phyloP scores from a whole-genome alignment of 2,113 vertebrate genomes.

The Bufo bufo region DNA sequence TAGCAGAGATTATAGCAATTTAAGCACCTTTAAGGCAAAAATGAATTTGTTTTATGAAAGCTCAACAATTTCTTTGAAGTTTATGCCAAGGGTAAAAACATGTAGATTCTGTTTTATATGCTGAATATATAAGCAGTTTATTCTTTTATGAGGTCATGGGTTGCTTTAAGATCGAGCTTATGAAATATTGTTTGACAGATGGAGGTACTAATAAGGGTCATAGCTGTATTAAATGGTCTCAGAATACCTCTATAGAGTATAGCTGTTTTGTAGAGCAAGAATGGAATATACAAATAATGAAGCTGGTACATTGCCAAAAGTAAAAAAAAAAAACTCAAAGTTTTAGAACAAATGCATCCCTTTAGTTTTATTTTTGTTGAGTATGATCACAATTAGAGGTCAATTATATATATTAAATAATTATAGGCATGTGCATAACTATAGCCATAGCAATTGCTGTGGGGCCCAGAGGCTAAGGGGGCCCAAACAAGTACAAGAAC shows the following conservation, averaged over 20 bases:
- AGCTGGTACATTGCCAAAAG: background rate
- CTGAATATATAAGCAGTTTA: slow-evolving; percentile 46
- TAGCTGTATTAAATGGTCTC: slow-evolving; percentile 37
- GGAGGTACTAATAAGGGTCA: slow-evolving; percentile 50
- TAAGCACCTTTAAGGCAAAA: background rate
- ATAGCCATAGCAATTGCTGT: too few species aligned
- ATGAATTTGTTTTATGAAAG: slow-evolving; percentile 11
- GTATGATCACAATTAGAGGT: background rate
- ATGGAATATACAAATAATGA: slow-evolving; percentile 6
- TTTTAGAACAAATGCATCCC: background rate
- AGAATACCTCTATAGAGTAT: slow-evolving; percentile 29
- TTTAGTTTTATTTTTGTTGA: background rate
- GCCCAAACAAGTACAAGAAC: too few species aligned
- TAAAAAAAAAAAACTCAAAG: background rate
- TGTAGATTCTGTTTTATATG: slow-evolving; percentile 32
- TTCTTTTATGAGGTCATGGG: slow-evolving; percentile 28
- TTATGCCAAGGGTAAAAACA: slow-evolving; percentile 36
- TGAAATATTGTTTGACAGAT: slow-evolving; percentile 44
- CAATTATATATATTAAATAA: too few species aligned
- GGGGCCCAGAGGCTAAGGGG: too few species aligned
- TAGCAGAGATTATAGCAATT: slow-evolving; percentile 25
- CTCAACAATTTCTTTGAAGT: slow-evolving; percentile 41
- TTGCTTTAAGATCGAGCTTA: slow-evolving; percentile 8
- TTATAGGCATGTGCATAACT: too few species aligned
- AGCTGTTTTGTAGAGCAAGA: background rate